These are phyloP conservation scores for Drosophila yakuba DNA, from an alignment of 1,140 invertebrate species.

Conservation along the genomic window DNA sequence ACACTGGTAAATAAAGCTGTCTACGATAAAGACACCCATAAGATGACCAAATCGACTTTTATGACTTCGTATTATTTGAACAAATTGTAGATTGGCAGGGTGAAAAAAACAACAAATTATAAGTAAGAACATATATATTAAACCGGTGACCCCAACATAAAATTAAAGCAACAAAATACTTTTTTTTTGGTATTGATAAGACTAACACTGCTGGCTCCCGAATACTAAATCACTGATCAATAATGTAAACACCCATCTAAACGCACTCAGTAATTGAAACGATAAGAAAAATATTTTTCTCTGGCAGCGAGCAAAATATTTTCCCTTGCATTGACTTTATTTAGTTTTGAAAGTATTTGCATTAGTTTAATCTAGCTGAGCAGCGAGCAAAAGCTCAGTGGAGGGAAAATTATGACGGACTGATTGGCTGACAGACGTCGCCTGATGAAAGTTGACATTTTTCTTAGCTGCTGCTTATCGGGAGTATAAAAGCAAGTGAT, in stretches of 20 bases:
- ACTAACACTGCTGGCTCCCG: too few relatives aligned
- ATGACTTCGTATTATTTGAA: slow-evolving; percentile 21
- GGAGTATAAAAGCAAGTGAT: slow-evolving; percentile 61
- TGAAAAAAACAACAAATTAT: slow-evolving; percentile 25
- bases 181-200: too few relatives aligned
- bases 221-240: slow-evolving; percentile 10
- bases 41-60: slow-evolving; percentile 13
- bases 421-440: slow-evolving; percentile 20
- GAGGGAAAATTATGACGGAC: slow-evolving; percentile 59
- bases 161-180: too few relatives aligned
- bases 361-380: slow-evolving; percentile 22
- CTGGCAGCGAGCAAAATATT: slow-evolving; percentile 4
- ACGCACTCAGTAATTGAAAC: slow-evolving; percentile 11
- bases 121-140: not conserved
- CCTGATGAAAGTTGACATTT: slow-evolving; percentile 17
- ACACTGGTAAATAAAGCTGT: slow-evolving; percentile 1
- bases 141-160: not conserved
- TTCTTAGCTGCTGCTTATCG: slow-evolving; percentile 51
- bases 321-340: slow-evolving; percentile 18
- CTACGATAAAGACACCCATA: slow-evolving; percentile 18
- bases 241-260: not conserved
- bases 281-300: slow-evolving; percentile 23
- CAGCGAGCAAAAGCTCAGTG: slow-evolving; percentile 40
- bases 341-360: slow-evolving; percentile 40
- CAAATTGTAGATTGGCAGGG: slow-evolving; percentile 31